Base-by-base conservation (phyloP, 2,888 invertebrate genomes). In the Microplitis manilae region DNA sequence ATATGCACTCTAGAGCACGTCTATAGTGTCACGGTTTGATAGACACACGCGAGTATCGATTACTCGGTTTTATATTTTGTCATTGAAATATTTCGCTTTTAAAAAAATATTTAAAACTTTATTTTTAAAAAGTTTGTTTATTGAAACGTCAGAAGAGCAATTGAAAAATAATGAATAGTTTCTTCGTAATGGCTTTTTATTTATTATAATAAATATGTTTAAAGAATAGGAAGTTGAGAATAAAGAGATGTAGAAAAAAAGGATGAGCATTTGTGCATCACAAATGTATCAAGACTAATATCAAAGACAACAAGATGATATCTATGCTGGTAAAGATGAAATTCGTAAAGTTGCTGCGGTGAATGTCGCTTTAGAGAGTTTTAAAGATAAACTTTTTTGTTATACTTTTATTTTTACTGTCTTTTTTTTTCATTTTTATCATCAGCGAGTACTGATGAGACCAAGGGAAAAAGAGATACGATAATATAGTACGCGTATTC, bases 331-430 rank as follows among this genome's bases (percentile, higher is more conserved):
- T 2, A 50, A 13, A 50, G 50, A 50, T 50, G 50, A 13, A 50
- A 50, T 13, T 50, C 50, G 9, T 8, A 50, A 50, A 50, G 50
- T 50, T 20, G 62, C 17, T 62, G 65, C 9, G 38, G 62, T 62
- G 62, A n/a, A 6, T 62, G 62, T 62, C 62, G 15, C 62, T 15
- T 30, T 65, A 38, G 65, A 68, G 39, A 74, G 68, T 68, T 68
- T 74, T 20, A 50, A 40, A 74, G 68, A 74, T 74, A 74, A 74
- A 74, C 68, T 68, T 74, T 17, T 13, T 74, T 15, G 59, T 64
- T 59, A 8, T 60, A 13, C 6, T 40, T 20, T n/a, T 41, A 70
- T 41, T 65, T 73, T 20, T 67, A 41, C 65, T 15, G 2, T 38
- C 13, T 39, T 62, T 72, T 62, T 61, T 62, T 20, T 65, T 30